A percentile compares a stretch with the other conserved stretches of the same genome.
These are phyloP conservation scores for Cephalopholis sonnerati DNA, from an alignment of 2,113 vertebrate genomes.

Conservation along the genomic window DNA sequence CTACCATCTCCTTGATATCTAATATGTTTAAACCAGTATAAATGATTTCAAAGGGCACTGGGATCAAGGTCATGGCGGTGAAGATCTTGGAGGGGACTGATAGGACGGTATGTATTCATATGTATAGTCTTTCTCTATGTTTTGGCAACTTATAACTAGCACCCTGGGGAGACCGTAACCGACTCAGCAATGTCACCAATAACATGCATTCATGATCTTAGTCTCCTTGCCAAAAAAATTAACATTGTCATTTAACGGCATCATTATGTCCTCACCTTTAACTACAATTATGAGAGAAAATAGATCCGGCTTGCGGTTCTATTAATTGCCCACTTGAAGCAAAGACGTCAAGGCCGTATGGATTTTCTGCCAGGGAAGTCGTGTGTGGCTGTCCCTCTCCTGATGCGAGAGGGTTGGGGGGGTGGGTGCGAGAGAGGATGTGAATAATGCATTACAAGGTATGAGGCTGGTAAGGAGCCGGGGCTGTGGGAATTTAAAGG, in stretches of 20 bases:
- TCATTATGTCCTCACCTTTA: conserved; percentile 78
- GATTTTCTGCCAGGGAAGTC: conserved; percentile 86
- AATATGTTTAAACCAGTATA: conserved; percentile 5
- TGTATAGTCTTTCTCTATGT: neutral
- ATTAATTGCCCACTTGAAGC: conserved; percentile 86
- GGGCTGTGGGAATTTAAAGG: conserved; percentile 82
- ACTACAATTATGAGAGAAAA: conserved; percentile 80
- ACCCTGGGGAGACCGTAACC: neutral
- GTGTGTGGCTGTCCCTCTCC: conserved; percentile 81
- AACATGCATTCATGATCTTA: neutral
- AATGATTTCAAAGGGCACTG: conserved; percentile 17
- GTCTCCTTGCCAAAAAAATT: conserved; percentile 41
- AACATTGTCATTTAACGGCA: conserved; percentile 71
- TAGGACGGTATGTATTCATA: too few species aligned
- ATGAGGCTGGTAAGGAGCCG: conserved; percentile 80
- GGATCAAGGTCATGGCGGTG: conserved; percentile 1
- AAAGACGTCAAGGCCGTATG: conserved; percentile 84
- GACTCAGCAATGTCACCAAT: conserved; percentile 3
- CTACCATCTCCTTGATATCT: conserved; percentile 10
- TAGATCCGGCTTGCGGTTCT: conserved; percentile 74
- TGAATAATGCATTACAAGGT: conserved; percentile 89
- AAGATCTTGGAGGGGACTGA: neutral
- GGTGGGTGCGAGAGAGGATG: conserved; percentile 57
- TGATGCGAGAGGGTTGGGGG: conserved; percentile 61
- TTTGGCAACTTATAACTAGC: conserved; percentile 3